Evolutionary conservation across 2,797 vertebrate species (phyloP), one percentile per base, ranked within the genome.

Genomic region (Echeneis naucrates): DNA sequence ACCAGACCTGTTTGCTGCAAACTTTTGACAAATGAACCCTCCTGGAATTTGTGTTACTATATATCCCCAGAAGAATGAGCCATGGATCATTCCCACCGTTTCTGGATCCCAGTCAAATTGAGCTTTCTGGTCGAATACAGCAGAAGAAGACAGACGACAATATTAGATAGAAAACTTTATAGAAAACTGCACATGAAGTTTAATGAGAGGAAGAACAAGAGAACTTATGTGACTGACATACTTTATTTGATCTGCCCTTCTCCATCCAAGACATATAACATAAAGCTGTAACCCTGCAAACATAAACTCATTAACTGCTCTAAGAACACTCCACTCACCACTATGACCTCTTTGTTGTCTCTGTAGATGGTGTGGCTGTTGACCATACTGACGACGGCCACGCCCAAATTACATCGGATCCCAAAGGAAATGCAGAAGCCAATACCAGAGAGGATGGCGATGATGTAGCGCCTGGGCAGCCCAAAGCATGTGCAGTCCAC

Each of bases 371-470:
- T 97, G 88, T 97, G 97, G 84, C 96, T 96, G 80, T 97, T 98
- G 86, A 98, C 97, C 97, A 98, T 98, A 93, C 97, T 98, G 73
- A 98, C 97, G 11, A 98, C 96, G 89, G 97, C 97, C 84, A 98
- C 97, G 0, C 97, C 97, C 84, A 98, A 89, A 91, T 98, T 98
- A 87, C 97, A 98, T 51, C 97, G 94, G 92, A 98, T 98, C 14
- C 97, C 97, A 4, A 98, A 98, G 76, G 96, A 97, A 93, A 98
- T 98, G 86, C 97, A 98, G 92, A 98, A 98, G 12, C 97, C 97
- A 14, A 98, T 86, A 4, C 96, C 97, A 0, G 96, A 97, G 77
- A 98, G 96, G 75, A 98, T 94, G 85, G 97, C 97, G 44, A 98
- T 98, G 77, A 98, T 96, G 87, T 98, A 98, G 45, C 97, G 97